Evolutionary conservation across 2,888 invertebrate genomes (phyloP), one percentile per base, ranked within the genome.

Genomic region (Hydriomena furcata): DNA sequence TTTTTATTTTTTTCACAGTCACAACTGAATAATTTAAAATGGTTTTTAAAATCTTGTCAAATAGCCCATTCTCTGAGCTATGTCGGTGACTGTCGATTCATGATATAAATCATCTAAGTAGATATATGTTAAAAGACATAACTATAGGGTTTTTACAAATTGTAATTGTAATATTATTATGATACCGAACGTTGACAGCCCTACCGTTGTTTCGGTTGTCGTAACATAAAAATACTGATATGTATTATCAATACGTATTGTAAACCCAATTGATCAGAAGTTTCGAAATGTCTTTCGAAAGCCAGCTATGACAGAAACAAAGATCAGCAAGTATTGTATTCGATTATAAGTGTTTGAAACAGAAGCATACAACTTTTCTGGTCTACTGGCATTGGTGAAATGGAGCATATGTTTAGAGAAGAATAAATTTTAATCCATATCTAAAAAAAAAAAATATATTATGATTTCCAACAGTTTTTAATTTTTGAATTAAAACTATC

Each of bases 221-320:
- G 24, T 36, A 44, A 23, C 31, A 41, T 46, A 45, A 45, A 41
- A 37, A 46, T 32, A n/a, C 7, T 28, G 28, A 20, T 34, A 40
- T 38, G 32, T 51, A 38, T 43, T 28, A 40, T 11, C 30, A 23
- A 51, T 46, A 32, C 36, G 46, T 42, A 41, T 42, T 52, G 42
- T 42, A 46, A 52, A 42, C 52, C 21, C 41, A 52, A 52, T 52
- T 37, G 52, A 52, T 52, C 46, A 42, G 46, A 52, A 52, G 37
- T 52, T 52, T 48, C 27, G n/a, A 20, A 42, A 31, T 37, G 44
- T 30, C 30, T 40, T 45, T 21, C 20, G 34, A 24, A 13, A 13
- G 41, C 23, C 13, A 4, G 24, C 12, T 21, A 32, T 23, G 34
- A 38, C 43, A 13, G 28, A 12, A 21, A 46, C 31, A 46, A 46